A percentile compares a stretch with the other conserved stretches of the same genome.
phyloP scores from a whole-genome alignment of 2,113 vertebrate species.

The Ancistrus triradiatus region DNA sequence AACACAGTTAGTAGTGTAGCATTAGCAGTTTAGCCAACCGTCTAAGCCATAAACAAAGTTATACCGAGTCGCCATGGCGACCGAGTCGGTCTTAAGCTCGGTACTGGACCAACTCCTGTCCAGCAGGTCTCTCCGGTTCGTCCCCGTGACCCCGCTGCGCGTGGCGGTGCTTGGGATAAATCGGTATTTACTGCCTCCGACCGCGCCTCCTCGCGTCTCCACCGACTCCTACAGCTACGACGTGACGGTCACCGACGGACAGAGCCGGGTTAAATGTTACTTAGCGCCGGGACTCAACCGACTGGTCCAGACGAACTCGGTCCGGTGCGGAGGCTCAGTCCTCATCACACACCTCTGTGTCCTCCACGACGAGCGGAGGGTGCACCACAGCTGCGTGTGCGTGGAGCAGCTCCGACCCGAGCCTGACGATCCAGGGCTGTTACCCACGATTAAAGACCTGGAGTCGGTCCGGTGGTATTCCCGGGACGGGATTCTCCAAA shows the following conservation, averaged over 20 bases:
- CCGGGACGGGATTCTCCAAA: slow-evolving; percentile 38
- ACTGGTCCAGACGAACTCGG: slow-evolving; percentile 67
- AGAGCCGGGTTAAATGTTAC: slow-evolving; percentile 64
- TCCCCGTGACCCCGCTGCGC: not conserved
- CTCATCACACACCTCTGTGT: slow-evolving; percentile 66
- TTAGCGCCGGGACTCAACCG: slow-evolving; percentile 63
- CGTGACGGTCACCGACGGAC: slow-evolving; percentile 73
- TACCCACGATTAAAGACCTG: not conserved
- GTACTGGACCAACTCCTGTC: not conserved
- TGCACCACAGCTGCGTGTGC: slow-evolving; percentile 68
- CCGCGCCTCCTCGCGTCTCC: not conserved
- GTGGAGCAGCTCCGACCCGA: slow-evolving; percentile 61
- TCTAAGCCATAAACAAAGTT: no score
- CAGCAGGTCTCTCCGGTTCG: not conserved
- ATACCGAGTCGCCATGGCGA: not conserved
- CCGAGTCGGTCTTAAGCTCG: not conserved
- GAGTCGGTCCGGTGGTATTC: slow-evolving; percentile 49
- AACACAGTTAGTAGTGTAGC: no score
- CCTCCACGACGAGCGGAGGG: slow-evolving; percentile 72
- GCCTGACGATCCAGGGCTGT: no score
- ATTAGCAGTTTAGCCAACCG: no score
- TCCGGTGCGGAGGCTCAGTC: slow-evolving; percentile 68
- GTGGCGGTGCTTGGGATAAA: not conserved
- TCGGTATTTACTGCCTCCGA: not conserved
- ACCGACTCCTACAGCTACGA: slow-evolving; percentile 56